Evolutionary conservation across 1,140 invertebrate genomes (phyloP).

Genomic region (Phthorimaea operculella): DNA sequence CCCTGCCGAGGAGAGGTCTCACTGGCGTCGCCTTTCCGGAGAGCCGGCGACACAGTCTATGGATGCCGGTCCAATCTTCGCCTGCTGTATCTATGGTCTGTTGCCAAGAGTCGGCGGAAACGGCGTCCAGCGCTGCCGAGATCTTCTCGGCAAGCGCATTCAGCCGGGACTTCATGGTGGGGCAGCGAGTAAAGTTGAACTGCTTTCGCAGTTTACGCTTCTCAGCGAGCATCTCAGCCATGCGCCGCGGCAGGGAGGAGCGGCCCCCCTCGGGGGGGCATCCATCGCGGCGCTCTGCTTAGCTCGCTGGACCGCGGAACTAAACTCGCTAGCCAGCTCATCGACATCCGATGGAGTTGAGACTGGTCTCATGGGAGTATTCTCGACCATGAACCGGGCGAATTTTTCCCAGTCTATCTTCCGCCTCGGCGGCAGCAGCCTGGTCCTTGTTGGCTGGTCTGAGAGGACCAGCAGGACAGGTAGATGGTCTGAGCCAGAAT

Average conservation of each 20-base stretch:
- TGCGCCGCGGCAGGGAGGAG: background rate
- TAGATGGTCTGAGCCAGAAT: background rate
- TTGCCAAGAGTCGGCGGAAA: conserved; percentile 4
- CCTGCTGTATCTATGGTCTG: background rate
- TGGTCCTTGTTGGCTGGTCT: background rate
- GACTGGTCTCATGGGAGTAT: background rate
- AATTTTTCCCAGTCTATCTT: background rate
- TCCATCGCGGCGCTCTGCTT: background rate
- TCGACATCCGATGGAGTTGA: background rate
- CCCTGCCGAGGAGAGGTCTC: conserved; percentile 5
- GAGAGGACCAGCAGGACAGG: background rate
- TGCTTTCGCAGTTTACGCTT: conserved; percentile 7
- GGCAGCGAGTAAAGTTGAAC: conserved; percentile 9
- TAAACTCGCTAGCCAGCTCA: background rate
- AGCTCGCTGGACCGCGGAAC: background rate
- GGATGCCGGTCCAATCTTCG: conserved; percentile 7
- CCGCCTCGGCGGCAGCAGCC: background rate
- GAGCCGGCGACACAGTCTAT: conserved; percentile 13
- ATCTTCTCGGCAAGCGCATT: conserved; percentile 7
- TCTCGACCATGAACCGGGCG: background rate
- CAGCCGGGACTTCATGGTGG: conserved; percentile 8
- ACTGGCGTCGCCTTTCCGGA: conserved; percentile 5
- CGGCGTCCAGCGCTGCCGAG: background rate
- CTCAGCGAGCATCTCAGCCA: background rate
- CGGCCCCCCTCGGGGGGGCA: background rate